These are phyloP conservation scores for Albula glossodonta DNA, from an alignment of 2,113 vertebrate species.

Conservation along the genomic window DNA sequence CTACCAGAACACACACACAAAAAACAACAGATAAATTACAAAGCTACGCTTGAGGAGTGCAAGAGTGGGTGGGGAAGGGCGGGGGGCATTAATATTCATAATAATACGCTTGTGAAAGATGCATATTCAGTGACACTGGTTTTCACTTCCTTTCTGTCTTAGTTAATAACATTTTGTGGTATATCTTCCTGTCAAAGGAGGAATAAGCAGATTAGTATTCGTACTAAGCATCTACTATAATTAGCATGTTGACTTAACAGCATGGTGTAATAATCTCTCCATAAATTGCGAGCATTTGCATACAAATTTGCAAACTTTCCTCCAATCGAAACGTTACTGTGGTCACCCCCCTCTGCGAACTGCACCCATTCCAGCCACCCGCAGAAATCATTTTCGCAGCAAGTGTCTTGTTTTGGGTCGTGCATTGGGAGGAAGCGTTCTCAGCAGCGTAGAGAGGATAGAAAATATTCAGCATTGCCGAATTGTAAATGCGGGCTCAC, in stretches of 20 bases:
- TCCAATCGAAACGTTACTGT: background rate
- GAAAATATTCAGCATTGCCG: too few relatives aligned
- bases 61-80: too few relatives aligned
- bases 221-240: background rate
- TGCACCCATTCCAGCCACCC: too few relatives aligned
- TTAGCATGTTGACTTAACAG: background rate
- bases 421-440: too few relatives aligned
- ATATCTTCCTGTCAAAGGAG: background rate
- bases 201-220: background rate
- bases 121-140: background rate
- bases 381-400: too few relatives aligned
- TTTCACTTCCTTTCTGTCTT: background rate
- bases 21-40: background rate
- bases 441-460: too few relatives aligned
- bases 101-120: background rate
- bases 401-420: too few relatives aligned
- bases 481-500: background rate
- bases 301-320: background rate
- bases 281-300: background rate
- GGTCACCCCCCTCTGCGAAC: too few relatives aligned
- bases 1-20: background rate
- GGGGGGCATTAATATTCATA: background rate
- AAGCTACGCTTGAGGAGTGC: background rate
- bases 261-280: background rate
- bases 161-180: too few relatives aligned